phyloP scores from a whole-genome alignment of 1,140 invertebrate genomes.

The Sesamia nonagrioides region DNA sequence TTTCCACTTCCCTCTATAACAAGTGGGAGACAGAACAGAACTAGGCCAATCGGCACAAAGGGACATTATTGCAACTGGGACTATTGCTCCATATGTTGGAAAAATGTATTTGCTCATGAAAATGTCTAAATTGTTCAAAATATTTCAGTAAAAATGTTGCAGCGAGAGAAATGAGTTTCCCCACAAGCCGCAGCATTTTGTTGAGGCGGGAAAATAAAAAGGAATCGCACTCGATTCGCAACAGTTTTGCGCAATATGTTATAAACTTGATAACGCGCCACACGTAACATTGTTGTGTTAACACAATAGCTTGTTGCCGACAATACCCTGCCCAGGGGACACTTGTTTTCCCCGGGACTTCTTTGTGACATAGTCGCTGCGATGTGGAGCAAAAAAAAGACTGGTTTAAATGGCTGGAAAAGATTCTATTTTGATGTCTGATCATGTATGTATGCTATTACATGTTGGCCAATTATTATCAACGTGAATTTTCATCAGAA shows the following conservation, averaged over 20 bases:
- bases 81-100: too few species aligned
- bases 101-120: too few species aligned
- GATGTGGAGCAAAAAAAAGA: conserved; percentile 14
- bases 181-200: conserved; percentile 24
- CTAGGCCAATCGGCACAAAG: too few species aligned
- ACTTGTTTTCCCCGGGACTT: conserved; percentile 35
- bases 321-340: conserved; percentile 15
- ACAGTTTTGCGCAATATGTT: conserved; percentile 18
- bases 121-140: conserved; percentile 40
- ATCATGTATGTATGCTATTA: too few species aligned
- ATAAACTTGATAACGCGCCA: conserved; percentile 40
- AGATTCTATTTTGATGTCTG: too few species aligned
- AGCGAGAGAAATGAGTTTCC: conserved; percentile 27
- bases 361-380: conserved; percentile 16
- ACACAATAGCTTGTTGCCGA: conserved; percentile 19
- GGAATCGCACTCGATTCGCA: conserved; percentile 24
- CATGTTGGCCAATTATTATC: too few species aligned
- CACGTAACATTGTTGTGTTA: conserved; percentile 34
- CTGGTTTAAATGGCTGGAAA: not conserved
- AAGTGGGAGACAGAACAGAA: too few species aligned
- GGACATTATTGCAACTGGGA: too few species aligned
- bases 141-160: conserved; percentile 23
- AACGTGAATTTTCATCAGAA: too few species aligned
- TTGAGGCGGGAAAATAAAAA: conserved; percentile 40
- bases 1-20: too few species aligned